Percentiles rank a stretch among this genome's conserved stretches.
Evolutionary conservation across 2,113 vertebrate species (phyloP).

Genomic region (Atherinomorus stipes): DNA sequence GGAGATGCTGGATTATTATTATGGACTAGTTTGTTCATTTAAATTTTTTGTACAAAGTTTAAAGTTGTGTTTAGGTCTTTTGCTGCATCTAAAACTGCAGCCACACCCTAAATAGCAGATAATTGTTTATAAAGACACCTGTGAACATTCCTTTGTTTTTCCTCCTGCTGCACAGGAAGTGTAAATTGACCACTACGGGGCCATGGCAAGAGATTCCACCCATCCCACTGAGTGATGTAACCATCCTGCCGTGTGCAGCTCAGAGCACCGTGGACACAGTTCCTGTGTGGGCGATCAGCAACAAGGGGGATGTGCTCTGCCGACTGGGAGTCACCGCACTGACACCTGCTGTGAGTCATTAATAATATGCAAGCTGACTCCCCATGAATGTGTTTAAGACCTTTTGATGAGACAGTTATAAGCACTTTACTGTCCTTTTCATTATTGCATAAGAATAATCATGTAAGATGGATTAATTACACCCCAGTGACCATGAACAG

Average conservation of each 20-base stretch:
- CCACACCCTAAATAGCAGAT: neutral
- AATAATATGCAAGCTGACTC: neutral
- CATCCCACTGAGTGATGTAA: conserved; percentile 89
- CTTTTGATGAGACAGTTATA: neutral
- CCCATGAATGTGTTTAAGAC: neutral
- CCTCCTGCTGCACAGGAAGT: conserved; percentile 84
- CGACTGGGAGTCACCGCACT: conserved; percentile 89
- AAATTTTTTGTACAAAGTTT: no score
- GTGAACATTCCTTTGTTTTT: neutral
- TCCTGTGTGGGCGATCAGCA: conserved; percentile 94
- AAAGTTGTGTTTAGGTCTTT: neutral
- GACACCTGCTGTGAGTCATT: conserved; percentile 88
- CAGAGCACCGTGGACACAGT: conserved; percentile 77
- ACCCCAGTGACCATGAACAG: neutral
- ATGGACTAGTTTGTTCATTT: no score
- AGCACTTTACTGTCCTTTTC: neutral
- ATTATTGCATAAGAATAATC: neutral
- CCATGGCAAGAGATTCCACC: conserved; percentile 96
- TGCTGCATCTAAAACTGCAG: neutral
- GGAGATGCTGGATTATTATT: no score
- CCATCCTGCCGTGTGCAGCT: conserved; percentile 85
- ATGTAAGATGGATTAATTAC: neutral
- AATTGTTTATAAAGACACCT: no score
- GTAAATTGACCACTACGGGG: conserved; percentile 92
- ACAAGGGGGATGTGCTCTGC: conserved; percentile 97